phyloP scores from a whole-genome alignment of 2,888 invertebrate genomes.

The Camponotus fellah region DNA sequence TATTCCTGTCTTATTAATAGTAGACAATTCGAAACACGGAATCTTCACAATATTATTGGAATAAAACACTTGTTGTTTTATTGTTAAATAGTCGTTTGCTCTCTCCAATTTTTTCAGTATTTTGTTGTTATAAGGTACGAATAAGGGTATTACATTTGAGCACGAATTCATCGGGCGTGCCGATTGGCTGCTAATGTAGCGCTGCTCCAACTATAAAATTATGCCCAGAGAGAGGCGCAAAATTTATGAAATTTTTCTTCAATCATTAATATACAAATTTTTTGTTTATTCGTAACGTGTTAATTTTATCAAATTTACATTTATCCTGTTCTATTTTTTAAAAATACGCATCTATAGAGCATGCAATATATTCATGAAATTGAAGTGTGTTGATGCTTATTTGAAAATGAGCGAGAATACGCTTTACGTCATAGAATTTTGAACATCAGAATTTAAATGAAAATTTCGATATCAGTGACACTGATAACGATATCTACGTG shows the following conservation, averaged over 20 bases:
- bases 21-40: not conserved
- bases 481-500: not conserved
- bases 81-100: not conserved
- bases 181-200: too few relatives aligned
- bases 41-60: not conserved
- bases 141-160: not conserved
- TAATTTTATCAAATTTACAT: not conserved
- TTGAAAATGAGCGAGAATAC: too few relatives aligned
- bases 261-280: not conserved
- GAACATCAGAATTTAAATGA: not conserved
- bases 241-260: not conserved
- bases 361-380: not conserved
- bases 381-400: not conserved
- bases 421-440: too few relatives aligned
- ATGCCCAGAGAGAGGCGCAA: not conserved
- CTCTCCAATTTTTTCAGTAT: not conserved
- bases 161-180: not conserved
- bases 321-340: not conserved
- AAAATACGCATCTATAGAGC: not conserved
- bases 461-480: not conserved
- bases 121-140: not conserved
- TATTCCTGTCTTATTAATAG: not conserved
- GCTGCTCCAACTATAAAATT: too few relatives aligned
- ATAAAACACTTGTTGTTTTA: slow-evolving; percentile 5
- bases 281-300: not conserved